A percentile compares a stretch with the other conserved stretches of the same genome.
phyloP scores from a whole-genome alignment of 2,888 invertebrate genomes.

The Athalia rosae region DNA sequence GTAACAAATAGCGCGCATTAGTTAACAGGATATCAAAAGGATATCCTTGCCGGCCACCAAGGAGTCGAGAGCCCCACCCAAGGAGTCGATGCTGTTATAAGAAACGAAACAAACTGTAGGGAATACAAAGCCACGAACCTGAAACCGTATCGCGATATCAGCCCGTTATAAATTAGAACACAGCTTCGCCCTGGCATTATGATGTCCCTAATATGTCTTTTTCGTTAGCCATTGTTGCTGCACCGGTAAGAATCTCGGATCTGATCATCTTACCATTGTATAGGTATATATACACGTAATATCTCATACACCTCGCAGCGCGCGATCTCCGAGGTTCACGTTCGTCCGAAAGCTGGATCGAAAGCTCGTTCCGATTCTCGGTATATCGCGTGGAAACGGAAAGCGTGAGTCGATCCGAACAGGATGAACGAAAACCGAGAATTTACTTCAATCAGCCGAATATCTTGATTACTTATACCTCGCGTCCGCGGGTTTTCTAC shows the following conservation, averaged over 20 bases:
- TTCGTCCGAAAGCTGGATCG: not conserved
- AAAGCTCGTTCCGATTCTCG: conserved; percentile 2
- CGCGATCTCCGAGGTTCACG: not conserved
- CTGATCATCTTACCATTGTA: conserved; percentile 39
- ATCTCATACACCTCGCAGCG: not conserved
- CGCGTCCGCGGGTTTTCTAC: not conserved
- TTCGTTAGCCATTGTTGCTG: conserved; percentile 54
- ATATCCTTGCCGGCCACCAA: conserved; percentile 72
- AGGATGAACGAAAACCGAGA: too few relatives aligned
- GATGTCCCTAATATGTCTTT: conserved; percentile 74
- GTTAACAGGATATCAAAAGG: conserved; percentile 74
- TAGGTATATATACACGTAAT: not conserved
- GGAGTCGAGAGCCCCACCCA: conserved; percentile 70
- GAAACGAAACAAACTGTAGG: conserved; percentile 52
- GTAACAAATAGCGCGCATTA: conserved; percentile 73
- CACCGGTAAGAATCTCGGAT: conserved; percentile 36
- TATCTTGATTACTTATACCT: not conserved
- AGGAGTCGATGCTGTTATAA: conserved; percentile 62
- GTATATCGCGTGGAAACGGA: not conserved
- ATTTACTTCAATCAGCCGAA: too few relatives aligned
- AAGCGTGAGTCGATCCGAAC: not conserved
- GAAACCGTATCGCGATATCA: conserved; percentile 73
- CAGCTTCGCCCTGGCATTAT: conserved; percentile 72
- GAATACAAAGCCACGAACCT: conserved; percentile 72
- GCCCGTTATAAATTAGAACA: conserved; percentile 73